These are phyloP conservation scores for Stictocephala bisonia DNA, from an alignment of 2,888 invertebrate species.

Conservation along the genomic window DNA sequence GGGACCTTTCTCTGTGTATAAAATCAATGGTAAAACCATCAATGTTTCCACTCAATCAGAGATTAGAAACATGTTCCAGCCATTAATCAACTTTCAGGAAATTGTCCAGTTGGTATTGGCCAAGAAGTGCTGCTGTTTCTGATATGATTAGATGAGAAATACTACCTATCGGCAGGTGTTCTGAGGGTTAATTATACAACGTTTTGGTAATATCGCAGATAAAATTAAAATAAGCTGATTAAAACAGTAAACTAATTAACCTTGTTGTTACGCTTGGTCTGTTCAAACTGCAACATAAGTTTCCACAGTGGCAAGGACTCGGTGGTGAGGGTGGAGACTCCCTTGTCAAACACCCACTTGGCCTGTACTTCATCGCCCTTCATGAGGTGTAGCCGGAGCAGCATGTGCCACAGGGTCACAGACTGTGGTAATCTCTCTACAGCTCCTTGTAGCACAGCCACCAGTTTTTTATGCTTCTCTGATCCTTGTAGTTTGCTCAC, in stretches of 20 bases:
- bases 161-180: too few relatives aligned
- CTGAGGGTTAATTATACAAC: too few relatives aligned
- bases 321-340: conserved; percentile 50
- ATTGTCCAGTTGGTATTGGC: too few relatives aligned
- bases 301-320: conserved; percentile 66
- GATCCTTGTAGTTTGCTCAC: conserved; percentile 58
- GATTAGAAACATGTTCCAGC: too few relatives aligned
- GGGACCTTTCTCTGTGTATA: too few relatives aligned
- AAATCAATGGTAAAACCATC: too few relatives aligned
- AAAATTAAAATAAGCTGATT: too few relatives aligned
- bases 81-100: too few relatives aligned
- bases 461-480: conserved; percentile 57
- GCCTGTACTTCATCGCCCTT: conserved; percentile 65
- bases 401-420: conserved; percentile 68
- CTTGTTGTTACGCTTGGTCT: conserved; percentile 61
- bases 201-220: too few relatives aligned
- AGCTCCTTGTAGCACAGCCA: conserved; percentile 63
- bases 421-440: conserved; percentile 66
- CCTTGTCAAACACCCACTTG: conserved; percentile 64
- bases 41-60: too few relatives aligned
- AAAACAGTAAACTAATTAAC: conserved; percentile 36
- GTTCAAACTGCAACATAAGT: conserved; percentile 60
- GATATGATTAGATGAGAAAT: too few relatives aligned
- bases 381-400: conserved; percentile 64
- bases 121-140: too few relatives aligned